Conservation (phyloP, 2,888 invertebrate genomes). For the Ditula angustiorana region DNA sequence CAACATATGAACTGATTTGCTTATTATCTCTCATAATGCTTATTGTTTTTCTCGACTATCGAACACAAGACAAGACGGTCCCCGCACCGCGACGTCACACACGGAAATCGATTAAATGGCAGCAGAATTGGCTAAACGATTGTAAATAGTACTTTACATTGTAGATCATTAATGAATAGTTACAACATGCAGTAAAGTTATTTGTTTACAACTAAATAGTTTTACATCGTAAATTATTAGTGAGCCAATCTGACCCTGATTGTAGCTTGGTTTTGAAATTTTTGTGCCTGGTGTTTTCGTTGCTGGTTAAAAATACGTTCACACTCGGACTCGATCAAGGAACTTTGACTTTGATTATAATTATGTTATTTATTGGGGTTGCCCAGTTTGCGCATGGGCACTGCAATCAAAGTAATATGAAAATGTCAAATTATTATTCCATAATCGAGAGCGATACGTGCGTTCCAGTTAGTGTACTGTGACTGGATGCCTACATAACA, state of each 20-base stretch:
- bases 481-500: slow-evolving; percentile 2
- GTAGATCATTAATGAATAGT: slow-evolving; percentile 31
- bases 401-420: not conserved
- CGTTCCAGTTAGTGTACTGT: slow-evolving; percentile 14
- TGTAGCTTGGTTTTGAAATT: slow-evolving; percentile 20
- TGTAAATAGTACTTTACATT: slow-evolving; percentile 33
- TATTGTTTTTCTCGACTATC: not conserved
- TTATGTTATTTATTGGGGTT: no score
- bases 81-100: slow-evolving; percentile 25
- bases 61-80: slow-evolving; percentile 27
- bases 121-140: slow-evolving; percentile 38
- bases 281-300: slow-evolving; percentile 21
- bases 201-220: slow-evolving; percentile 36
- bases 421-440: slow-evolving; percentile 16
- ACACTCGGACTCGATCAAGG: slow-evolving; percentile 30
- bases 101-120: slow-evolving; percentile 30
- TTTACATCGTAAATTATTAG: slow-evolving; percentile 35
- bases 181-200: slow-evolving; percentile 37
- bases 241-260: slow-evolving; percentile 41
- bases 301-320: slow-evolving; percentile 17
- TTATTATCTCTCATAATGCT: not conserved
- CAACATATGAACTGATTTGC: not conserved
- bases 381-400: no score
- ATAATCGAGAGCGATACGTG: slow-evolving; percentile 21
- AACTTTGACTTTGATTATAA: slow-evolving; percentile 27